These are phyloP conservation scores for Apamea monoglypha DNA, from an alignment of 2,888 invertebrate species.

Conservation along the genomic window DNA sequence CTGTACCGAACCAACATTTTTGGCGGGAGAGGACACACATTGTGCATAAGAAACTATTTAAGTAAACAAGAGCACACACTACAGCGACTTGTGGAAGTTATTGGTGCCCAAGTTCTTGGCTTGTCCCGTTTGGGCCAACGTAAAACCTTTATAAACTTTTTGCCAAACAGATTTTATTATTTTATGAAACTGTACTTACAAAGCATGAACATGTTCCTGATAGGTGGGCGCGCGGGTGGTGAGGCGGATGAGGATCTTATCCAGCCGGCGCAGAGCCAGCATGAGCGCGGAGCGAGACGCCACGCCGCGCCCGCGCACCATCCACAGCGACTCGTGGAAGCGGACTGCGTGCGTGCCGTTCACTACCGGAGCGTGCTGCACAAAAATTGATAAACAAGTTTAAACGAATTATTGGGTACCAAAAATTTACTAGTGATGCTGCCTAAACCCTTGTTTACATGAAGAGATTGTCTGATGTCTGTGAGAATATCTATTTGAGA, in stretches of 20 bases:
- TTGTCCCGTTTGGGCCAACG: neutral
- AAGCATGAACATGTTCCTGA: conserved; percentile 76
- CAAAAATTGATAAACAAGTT: neutral
- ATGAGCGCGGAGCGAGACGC: conserved; percentile 94
- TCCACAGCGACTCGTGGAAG: conserved; percentile 95
- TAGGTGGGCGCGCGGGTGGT: conserved; percentile 78
- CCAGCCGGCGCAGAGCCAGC: conserved; percentile 97
- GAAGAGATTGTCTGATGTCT: neutral
- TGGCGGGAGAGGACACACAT: neutral
- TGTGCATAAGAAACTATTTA: neutral
- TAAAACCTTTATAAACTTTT: neutral
- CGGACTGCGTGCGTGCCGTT: conserved; percentile 90
- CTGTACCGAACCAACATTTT: neutral
- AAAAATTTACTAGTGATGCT: neutral
- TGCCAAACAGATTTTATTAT: too few relatives aligned
- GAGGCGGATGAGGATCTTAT: conserved; percentile 94
- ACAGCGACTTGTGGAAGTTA: neutral
- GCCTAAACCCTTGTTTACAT: neutral
- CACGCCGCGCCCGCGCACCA: conserved; percentile 82
- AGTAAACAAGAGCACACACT: neutral
- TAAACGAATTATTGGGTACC: too few relatives aligned
- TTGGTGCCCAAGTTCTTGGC: neutral
- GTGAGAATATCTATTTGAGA: neutral
- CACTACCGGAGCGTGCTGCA: conserved; percentile 81
- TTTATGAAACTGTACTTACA: conserved; percentile 71